phyloP scores from a whole-genome alignment of 1,140 invertebrate genomes.

The Drosophila simulans region DNA sequence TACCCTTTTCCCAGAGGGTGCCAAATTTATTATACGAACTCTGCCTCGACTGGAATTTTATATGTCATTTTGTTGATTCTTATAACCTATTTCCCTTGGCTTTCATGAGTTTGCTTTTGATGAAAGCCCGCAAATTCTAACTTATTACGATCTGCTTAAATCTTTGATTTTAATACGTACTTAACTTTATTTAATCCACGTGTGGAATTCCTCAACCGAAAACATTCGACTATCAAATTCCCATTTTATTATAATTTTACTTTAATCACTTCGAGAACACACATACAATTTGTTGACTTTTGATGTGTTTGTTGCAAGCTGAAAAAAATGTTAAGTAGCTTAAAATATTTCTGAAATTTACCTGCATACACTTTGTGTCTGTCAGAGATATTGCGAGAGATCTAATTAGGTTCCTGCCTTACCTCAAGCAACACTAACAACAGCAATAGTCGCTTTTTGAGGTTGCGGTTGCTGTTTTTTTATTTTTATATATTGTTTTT shows the following conservation, averaged over 20 bases:
- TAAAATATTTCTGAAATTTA: constrained; percentile 44
- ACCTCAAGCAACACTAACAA: constrained; percentile 22
- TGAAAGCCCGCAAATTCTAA: too few relatives aligned
- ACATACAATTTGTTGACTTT: background rate
- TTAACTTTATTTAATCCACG: background rate
- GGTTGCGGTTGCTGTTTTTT: constrained; percentile 36
- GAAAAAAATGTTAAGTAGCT: constrained; percentile 45
- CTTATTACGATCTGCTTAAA: too few relatives aligned
- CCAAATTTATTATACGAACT: constrained; percentile 1
- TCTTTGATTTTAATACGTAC: background rate
- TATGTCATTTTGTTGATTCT: background rate
- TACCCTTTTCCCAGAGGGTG: constrained; percentile 9
- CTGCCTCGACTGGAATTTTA: constrained; percentile 10
- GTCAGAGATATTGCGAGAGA: constrained; percentile 29
- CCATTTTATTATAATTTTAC: constrained; percentile 8
- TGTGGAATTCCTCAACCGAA: too few relatives aligned
- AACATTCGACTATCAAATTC: background rate
- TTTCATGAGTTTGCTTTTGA: background rate
- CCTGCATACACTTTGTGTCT: constrained; percentile 8
- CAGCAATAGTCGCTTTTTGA: constrained; percentile 14
- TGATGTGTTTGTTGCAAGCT: background rate
- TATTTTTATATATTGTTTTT: constrained; percentile 9
- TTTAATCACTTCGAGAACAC: background rate
- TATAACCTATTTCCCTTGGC: background rate
- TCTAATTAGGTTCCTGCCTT: constrained; percentile 55